Conservation (phyloP, 2,888 invertebrate genomes). For the Stenolophus ochropezus region DNA sequence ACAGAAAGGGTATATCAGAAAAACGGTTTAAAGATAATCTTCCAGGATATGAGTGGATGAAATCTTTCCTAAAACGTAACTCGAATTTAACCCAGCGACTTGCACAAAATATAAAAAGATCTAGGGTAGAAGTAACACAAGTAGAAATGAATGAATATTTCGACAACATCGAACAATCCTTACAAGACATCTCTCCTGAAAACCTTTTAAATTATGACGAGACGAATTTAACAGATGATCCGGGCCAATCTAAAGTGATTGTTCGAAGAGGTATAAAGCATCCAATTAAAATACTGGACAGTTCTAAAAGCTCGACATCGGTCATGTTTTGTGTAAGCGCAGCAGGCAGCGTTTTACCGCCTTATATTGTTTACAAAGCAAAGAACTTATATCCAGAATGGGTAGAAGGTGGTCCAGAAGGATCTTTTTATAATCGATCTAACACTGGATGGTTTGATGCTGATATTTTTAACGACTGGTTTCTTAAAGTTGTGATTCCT, state of each 20-base stretch:
- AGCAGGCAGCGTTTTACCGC: conserved; percentile 66
- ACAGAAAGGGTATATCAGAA: conserved; percentile 56
- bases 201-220: background rate
- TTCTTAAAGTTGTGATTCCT: conserved; percentile 64
- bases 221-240: conserved; percentile 9
- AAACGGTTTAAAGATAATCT: conserved; percentile 64
- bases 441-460: conserved; percentile 66
- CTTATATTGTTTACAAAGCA: conserved; percentile 68
- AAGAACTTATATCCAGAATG: conserved; percentile 67
- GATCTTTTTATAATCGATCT: conserved; percentile 68
- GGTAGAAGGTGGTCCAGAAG: conserved; percentile 68
- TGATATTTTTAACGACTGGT: conserved; percentile 64
- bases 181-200: background rate
- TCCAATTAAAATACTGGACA: conserved; percentile 67
- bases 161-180: background rate
- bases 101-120: conserved; percentile 63
- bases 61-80: conserved; percentile 62
- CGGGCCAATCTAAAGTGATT: background rate
- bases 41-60: conserved; percentile 65
- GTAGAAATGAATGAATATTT: background rate
- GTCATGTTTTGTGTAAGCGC: conserved; percentile 69
- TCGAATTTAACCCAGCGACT: conserved; percentile 57
- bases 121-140: conserved; percentile 61
- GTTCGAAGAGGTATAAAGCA: conserved; percentile 67
- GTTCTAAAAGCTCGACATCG: conserved; percentile 65